A percentile compares a stretch with the other conserved stretches of the same genome.
These are phyloP conservation scores for Drosophila niveifrons DNA, from an alignment of 2,888 invertebrate genomes.

Conservation along the genomic window DNA sequence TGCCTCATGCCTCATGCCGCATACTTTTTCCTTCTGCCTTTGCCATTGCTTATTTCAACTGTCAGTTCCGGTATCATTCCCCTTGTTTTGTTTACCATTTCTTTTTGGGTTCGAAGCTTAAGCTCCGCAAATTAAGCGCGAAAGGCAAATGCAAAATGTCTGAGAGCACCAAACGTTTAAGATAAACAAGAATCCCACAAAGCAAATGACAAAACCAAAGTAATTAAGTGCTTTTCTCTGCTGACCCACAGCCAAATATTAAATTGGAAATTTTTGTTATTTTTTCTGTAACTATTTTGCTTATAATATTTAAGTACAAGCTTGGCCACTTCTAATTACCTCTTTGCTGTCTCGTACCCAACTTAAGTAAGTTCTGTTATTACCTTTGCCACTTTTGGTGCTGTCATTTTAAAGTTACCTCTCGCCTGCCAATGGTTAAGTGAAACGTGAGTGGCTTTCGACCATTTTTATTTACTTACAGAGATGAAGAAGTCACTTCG, in stretches of 20 bases:
- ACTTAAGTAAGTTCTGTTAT: conserved; percentile 31
- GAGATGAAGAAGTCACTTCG: no score
- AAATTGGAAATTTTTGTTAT: conserved; percentile 33
- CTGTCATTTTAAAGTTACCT: neutral
- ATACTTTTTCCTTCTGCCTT: conserved; percentile 5
- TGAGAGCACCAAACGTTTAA: conserved; percentile 60
- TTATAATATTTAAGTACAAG: neutral
- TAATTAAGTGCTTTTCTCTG: conserved; percentile 58
- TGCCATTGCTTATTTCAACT: conserved; percentile 44
- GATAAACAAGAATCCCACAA: conserved; percentile 62
- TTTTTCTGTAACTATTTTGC: conserved; percentile 38
- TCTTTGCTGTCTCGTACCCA: conserved; percentile 18
- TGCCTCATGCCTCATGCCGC: neutral
- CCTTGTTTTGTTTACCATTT: conserved; percentile 24
- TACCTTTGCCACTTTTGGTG: conserved; percentile 4
- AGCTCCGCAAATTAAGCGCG: conserved; percentile 66
- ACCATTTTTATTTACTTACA: conserved; percentile 5
- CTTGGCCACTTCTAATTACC: conserved; percentile 56
- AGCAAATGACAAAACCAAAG: conserved; percentile 58
- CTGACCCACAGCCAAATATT: conserved; percentile 9
- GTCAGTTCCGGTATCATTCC: conserved; percentile 64
- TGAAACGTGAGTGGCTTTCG: conserved; percentile 13
- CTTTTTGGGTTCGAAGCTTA: conserved; percentile 48
- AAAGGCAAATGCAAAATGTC: conserved; percentile 57
- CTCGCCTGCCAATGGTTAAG: conserved; percentile 23